Evolutionary conservation across 2,888 invertebrate species (phyloP), one percentile per base, ranked within the genome.

Genomic region (Prionchulus punctatus): DNA sequence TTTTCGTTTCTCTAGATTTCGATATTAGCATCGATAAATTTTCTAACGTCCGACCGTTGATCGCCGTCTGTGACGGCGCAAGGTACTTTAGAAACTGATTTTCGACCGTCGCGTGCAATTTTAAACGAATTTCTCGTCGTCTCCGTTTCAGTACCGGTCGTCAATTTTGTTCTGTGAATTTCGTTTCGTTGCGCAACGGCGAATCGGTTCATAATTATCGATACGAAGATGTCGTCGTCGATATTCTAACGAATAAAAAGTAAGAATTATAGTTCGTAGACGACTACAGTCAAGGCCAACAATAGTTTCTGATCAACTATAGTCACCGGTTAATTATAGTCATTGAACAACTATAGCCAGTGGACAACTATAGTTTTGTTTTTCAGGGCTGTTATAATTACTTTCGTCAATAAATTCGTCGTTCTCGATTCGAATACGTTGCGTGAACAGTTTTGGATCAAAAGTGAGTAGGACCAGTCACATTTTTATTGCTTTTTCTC

Each of bases 41-140:
- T 71, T 78, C 80, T 53, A 78, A 81, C 61, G 86, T 86, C 72
- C 79, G 92, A 66, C 92, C 92, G 55, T 77, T 94, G 65, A 82
- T 89, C 65, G 90, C 89, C 15, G 76, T 91, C 66, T 90, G 89
- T 71, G 92, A 92, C 74, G 83, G 84, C 45, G 81, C 83, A 15
- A 72, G 71, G 28, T 50, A 4, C 18, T 36, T 36, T 18, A 36
- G 36, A 36, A 12, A 12, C 12, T 7, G 36, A 36, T 36, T 7
- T 12, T 36, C 12, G 36, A 36, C 18, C 18, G 36, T 36, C 36
- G 36, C 36, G 7, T 7, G 18, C 36, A 36, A n/a, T n/a, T n/a
- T n/a, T n/a, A n/a, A n/a, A n/a, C n/a, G n/a, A n/a, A n/a, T n/a
- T n/a, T n/a, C n/a, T n/a, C n/a, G 7, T 36, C 36, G 48, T 7